Percentiles rank a stretch among this genome's conserved stretches.
These are phyloP conservation scores for Drosophila melanosoma DNA, from an alignment of 2,888 invertebrate genomes.

Conservation along the genomic window DNA sequence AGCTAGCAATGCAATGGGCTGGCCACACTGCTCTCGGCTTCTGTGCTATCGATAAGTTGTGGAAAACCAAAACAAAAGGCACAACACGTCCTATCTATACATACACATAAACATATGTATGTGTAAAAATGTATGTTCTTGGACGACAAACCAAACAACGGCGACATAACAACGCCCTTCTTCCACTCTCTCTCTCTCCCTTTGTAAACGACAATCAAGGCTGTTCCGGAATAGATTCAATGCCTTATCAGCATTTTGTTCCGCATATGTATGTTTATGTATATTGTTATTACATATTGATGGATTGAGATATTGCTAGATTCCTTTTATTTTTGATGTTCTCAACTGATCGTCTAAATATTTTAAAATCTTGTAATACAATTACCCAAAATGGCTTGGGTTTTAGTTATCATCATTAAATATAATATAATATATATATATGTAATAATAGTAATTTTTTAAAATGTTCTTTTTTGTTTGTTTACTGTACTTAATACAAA, in stretches of 20 bases:
- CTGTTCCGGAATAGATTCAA: conserved; percentile 13
- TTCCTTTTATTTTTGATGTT: conserved; percentile 10
- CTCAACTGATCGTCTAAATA: conserved; percentile 4
- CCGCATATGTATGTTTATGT: not conserved
- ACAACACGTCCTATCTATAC: conserved; percentile 8
- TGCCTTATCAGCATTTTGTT: conserved; percentile 21
- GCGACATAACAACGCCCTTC: conserved; percentile 43
- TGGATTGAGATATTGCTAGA: conserved; percentile 1
- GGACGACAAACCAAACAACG: conserved; percentile 1
- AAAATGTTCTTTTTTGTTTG: conserved; percentile 33
- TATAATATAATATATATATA: conserved; percentile 24
- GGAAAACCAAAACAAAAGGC: conserved; percentile 5
- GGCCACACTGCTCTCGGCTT: conserved; percentile 8
- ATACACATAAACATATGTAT: not conserved
- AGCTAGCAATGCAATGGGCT: not conserved
- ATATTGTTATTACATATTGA: not conserved
- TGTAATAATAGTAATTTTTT: conserved; percentile 22
- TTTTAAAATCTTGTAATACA: conserved; percentile 8
- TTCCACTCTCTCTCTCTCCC: not conserved
- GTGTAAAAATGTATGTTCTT: conserved; percentile 17
- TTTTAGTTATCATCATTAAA: conserved; percentile 8
- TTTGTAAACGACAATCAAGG: conserved; percentile 6
- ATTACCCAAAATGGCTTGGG: conserved; percentile 1
- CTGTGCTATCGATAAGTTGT: conserved; percentile 22
- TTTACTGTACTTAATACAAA: conserved; percentile 42